A percentile compares a stretch with the other conserved stretches of the same genome.
phyloP scores from a whole-genome alignment of 2,113 vertebrate species.

The Cichladusa arquata region DNA sequence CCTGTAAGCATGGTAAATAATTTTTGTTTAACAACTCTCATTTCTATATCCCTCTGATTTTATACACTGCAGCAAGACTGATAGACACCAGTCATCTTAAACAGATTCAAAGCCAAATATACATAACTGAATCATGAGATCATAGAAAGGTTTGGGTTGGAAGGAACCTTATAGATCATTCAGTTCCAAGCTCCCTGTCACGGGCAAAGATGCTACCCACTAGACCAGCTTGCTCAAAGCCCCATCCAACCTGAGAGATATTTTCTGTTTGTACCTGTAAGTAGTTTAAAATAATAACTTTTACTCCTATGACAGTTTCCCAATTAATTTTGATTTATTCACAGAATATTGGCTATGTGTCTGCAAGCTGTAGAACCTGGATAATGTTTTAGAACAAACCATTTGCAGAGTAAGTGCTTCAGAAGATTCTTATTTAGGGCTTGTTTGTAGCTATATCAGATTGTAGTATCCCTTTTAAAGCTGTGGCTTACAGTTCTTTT shows the following conservation, averaged over 20 bases:
- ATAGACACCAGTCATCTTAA: not conserved
- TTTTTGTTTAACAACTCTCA: constrained; percentile 3
- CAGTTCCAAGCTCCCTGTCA: not conserved
- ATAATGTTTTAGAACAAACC: not conserved
- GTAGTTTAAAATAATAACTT: not conserved
- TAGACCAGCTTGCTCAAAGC: not conserved
- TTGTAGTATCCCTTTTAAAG: not conserved
- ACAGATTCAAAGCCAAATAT: not conserved
- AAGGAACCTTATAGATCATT: not conserved
- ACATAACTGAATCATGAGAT: not conserved
- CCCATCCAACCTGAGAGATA: not conserved
- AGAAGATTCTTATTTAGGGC: not conserved
- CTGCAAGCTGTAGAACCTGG: not conserved
- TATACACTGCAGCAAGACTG: not conserved
- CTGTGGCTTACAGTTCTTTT: not conserved
- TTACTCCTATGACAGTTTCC: not conserved
- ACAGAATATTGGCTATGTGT: not conserved
- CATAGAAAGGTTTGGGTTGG: not conserved
- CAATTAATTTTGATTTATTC: not conserved
- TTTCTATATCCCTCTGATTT: not conserved
- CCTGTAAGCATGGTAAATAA: not conserved
- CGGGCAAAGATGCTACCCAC: not conserved
- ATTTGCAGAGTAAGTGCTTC: not conserved
- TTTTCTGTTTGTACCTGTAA: not conserved
- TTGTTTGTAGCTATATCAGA: not conserved